phyloP scores from a whole-genome alignment of 2,888 invertebrate species.

The Theretra japonica region DNA sequence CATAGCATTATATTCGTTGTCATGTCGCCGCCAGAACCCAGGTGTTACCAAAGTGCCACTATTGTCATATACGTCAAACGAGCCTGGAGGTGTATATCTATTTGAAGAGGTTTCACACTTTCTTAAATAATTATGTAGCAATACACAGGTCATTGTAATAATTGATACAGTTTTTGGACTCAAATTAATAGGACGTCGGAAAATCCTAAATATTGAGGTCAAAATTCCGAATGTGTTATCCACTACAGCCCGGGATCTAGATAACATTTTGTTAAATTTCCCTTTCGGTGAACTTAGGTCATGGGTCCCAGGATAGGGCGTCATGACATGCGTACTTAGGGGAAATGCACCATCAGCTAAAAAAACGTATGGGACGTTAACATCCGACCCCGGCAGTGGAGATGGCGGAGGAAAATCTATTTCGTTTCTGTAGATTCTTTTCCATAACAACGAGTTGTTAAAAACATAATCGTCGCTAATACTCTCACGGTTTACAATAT shows the following conservation, averaged over 20 bases:
- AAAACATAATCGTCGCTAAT: slow-evolving; percentile 31
- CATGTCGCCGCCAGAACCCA: background rate
- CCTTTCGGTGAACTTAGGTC: background rate
- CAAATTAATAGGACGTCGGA: background rate
- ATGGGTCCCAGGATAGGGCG: background rate
- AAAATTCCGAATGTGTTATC: background rate
- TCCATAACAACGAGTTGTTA: slow-evolving; percentile 43
- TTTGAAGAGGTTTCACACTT: background rate
- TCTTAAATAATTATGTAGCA: background rate
- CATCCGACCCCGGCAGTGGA: slow-evolving; percentile 43
- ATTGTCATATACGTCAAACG: slow-evolving; percentile 6
- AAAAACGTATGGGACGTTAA: slow-evolving; percentile 38
- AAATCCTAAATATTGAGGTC: background rate
- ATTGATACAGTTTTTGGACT: background rate
- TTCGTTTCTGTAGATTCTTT: slow-evolving; percentile 42
- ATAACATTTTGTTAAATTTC: background rate
- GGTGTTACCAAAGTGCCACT: background rate
- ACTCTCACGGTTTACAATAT: slow-evolving; percentile 46
- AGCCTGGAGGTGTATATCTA: background rate
- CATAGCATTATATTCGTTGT: background rate
- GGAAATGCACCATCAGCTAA: slow-evolving; percentile 3
- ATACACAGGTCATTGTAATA: background rate
- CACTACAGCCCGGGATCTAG: background rate
- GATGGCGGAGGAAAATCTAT: slow-evolving; percentile 44
- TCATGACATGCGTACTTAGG: background rate